These are phyloP conservation scores for Tolmerus cingulatus DNA, from an alignment of 2,888 invertebrate genomes.

Conservation along the genomic window DNA sequence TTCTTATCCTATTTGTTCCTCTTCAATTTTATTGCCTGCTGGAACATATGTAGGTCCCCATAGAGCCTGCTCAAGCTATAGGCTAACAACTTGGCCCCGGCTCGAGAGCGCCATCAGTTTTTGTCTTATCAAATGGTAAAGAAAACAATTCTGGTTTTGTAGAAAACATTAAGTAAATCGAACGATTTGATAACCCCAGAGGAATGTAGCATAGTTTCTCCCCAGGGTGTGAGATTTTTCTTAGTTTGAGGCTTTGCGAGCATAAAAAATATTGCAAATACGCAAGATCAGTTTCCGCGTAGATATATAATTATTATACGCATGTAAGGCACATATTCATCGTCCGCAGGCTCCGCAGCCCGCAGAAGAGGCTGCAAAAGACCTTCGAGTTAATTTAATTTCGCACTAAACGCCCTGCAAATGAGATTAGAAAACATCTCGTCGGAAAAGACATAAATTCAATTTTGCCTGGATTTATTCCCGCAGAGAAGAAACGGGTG, in stretches of 20 bases:
- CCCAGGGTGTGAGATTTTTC: not conserved
- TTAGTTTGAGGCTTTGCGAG: not conserved
- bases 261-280: not conserved
- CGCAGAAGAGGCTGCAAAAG: not conserved
- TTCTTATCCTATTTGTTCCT: conserved; percentile 26
- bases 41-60: not conserved
- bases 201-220: not conserved
- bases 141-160: not conserved
- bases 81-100: not conserved
- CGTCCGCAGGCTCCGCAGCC: not conserved
- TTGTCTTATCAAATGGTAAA: conserved; percentile 12
- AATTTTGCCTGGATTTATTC: not conserved
- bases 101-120: not conserved
- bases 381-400: not conserved
- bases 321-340: not conserved
- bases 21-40: conserved; percentile 14
- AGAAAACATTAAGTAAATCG: not conserved
- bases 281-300: not conserved
- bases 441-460: not conserved
- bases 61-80: not conserved
- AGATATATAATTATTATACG: not conserved
- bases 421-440: not conserved
- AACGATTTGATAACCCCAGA: not conserved
- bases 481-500: not conserved
- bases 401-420: not conserved